Conservation (phyloP, 2,888 invertebrate species). For the Parnassius mnemosyne region DNA sequence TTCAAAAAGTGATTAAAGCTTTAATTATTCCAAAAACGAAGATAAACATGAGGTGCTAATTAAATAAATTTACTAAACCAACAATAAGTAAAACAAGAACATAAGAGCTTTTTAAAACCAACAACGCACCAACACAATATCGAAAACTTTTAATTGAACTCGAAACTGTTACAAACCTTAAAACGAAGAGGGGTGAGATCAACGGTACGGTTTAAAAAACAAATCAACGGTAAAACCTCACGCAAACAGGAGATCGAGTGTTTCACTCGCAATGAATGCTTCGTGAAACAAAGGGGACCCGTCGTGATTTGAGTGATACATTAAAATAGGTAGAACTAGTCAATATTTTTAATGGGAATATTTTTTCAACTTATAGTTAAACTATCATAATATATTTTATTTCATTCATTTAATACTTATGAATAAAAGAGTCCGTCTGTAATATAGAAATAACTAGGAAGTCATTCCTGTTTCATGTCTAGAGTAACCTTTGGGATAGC, state of each 20-base stretch:
- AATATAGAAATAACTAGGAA: no score
- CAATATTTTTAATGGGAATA: no score
- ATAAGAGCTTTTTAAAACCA: neutral
- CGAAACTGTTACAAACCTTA: constrained; percentile 16
- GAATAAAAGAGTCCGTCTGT: no score
- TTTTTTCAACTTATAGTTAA: no score
- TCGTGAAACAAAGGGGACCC: neutral
- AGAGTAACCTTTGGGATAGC: no score
- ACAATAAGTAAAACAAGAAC: constrained; percentile 19
- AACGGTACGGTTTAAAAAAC: neutral
- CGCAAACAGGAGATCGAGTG: constrained; percentile 1
- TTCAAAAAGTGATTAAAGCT: neutral
- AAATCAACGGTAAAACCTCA: constrained; percentile 3
- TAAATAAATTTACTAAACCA: constrained; percentile 22
- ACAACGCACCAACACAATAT: constrained; percentile 16
- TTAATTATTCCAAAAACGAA: neutral
- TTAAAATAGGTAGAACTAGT: neutral
- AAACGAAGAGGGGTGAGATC: neutral
- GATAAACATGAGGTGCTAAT: constrained; percentile 4
- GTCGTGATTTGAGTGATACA: constrained; percentile 3
- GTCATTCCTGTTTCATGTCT: no score
- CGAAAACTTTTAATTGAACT: constrained; percentile 26
- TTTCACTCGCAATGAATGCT: neutral
- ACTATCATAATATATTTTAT: no score
- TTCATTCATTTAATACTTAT: no score